phyloP scores from a whole-genome alignment of 2,113 vertebrate species.

The Cepphus grylle region DNA sequence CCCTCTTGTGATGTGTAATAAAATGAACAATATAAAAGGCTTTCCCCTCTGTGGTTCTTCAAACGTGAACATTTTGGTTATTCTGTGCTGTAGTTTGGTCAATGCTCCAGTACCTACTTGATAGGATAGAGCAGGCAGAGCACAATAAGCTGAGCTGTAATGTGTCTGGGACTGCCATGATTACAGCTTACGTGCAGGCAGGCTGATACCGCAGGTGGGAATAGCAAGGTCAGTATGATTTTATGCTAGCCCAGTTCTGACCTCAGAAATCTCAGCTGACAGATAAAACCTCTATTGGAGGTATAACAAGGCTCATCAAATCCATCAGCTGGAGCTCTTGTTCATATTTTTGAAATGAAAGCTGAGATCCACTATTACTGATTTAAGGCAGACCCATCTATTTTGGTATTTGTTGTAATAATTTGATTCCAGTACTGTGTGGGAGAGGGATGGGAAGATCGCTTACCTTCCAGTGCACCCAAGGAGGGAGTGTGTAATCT shows the following conservation, averaged over 20 bases:
- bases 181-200: neutral
- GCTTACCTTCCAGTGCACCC: neutral
- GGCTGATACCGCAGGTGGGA: neutral
- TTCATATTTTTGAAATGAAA: neutral
- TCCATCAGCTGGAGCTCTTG: neutral
- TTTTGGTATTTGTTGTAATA: neutral
- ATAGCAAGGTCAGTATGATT: neutral
- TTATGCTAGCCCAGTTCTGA: neutral
- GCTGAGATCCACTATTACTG: neutral
- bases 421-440: neutral
- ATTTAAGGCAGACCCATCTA: neutral
- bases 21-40: neutral
- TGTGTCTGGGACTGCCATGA: neutral
- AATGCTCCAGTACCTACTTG: neutral
- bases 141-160: neutral
- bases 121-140: neutral
- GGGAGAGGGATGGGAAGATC: neutral
- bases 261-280: neutral
- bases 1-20: neutral
- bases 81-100: neutral
- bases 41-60: neutral
- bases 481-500: neutral
- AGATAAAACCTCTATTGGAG: neutral
- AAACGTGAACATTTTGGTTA: neutral
- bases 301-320: neutral